Evolutionary conservation across 2,113 vertebrate genomes (phyloP).

Genomic region (Illadopsis cleaveri): DNA sequence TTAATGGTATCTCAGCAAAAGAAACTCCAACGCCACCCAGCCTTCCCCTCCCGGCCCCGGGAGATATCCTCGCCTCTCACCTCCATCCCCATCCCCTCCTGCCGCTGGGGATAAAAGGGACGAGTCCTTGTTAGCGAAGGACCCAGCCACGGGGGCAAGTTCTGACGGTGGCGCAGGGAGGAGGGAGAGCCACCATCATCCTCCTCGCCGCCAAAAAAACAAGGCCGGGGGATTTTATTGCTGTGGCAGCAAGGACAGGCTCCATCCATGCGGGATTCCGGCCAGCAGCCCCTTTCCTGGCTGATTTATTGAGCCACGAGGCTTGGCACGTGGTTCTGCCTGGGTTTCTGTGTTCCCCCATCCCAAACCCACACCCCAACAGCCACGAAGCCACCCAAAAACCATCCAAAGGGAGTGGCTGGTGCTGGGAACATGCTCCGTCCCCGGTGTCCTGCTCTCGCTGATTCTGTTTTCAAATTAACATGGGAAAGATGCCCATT

Average conservation of each 20-base stretch:
- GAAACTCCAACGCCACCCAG: conserved; percentile 59
- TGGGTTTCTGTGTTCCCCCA: background rate
- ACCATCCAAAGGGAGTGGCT: background rate
- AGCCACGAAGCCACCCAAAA: background rate
- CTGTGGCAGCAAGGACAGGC: conserved; percentile 14
- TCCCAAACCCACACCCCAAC: background rate
- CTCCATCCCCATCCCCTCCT: conserved; percentile 38
- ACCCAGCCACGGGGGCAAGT: conserved; percentile 40
- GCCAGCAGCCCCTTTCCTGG: background rate
- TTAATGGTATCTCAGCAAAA: conserved; percentile 78
- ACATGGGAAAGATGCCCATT: conserved; percentile 73
- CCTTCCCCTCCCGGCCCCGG: conserved; percentile 52
- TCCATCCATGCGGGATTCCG: background rate
- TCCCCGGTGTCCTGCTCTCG: conserved; percentile 38
- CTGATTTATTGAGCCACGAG: background rate
- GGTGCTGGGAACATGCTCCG: background rate
- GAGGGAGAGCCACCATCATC: conserved; percentile 17
- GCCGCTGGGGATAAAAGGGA: conserved; percentile 32
- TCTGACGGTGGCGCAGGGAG: background rate
- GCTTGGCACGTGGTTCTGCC: background rate
- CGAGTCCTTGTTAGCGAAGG: conserved; percentile 37
- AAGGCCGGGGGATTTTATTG: background rate
- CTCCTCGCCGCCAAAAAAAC: conserved; percentile 14
- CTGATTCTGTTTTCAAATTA: conserved; percentile 68
- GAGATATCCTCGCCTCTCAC: conserved; percentile 37